Conservation (phyloP, 2,113 vertebrate genomes). For the Rhinopithecus roxellana region DNA sequence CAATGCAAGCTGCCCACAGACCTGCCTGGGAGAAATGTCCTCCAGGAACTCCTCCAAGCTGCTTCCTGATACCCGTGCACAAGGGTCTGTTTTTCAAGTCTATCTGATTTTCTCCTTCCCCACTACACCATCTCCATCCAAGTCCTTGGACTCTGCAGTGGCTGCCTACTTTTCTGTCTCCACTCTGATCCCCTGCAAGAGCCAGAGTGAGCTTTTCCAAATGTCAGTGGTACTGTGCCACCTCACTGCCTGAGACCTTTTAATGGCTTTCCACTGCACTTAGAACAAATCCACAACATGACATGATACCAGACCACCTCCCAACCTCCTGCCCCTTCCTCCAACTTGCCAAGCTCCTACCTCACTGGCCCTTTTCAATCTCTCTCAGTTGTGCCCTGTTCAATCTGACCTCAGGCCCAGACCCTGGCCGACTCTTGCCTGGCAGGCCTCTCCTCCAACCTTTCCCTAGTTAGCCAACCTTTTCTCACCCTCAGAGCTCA, state of each 20-base stretch:
- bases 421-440: background rate
- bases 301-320: background rate
- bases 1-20: background rate
- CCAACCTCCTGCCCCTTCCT: background rate
- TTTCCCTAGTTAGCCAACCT: background rate
- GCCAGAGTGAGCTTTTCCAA: background rate
- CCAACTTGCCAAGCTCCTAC: background rate
- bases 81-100: background rate
- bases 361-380: background rate
- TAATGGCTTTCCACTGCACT: background rate
- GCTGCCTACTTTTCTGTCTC: background rate
- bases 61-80: background rate
- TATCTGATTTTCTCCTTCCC: background rate
- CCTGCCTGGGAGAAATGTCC: background rate
- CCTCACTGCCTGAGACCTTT: background rate
- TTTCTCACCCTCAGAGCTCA: background rate
- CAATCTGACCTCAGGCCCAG: background rate
- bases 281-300: background rate
- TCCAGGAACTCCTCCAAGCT: background rate
- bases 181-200: background rate
- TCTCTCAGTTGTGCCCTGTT: background rate
- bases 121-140: background rate
- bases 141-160: background rate
- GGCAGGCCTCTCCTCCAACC: background rate
- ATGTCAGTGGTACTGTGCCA: background rate